Evolutionary conservation across 2,888 invertebrate genomes (phyloP), one percentile per base, ranked within the genome.

Genomic region (Tricholauxania praeusta): DNA sequence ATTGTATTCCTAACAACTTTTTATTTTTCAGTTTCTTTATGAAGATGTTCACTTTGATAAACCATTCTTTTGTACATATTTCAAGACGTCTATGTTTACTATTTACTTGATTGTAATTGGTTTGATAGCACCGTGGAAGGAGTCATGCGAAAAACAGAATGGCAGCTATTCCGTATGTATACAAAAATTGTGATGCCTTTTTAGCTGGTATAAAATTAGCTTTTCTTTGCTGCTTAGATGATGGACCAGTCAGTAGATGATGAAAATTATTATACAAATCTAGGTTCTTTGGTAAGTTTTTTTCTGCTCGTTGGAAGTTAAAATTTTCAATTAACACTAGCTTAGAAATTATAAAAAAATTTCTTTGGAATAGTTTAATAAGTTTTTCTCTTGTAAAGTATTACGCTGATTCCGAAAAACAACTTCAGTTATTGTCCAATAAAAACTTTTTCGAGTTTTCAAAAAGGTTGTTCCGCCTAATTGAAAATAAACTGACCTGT

Each of bases 61-160:
- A 84, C 98, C 99, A 66, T 98, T 98, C 89, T 96, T 99, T 88
- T 94, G 94, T 82, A 97, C 98, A 22, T 99, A 98, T 87, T 90
- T 97, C 75, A 97, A 98, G 88, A 97, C 97, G 73, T 96, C 96
- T 52, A 92, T 98, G 92, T 96, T 99, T 82, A 93, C 95, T 74
- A 89, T 98, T 77, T 99, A 98, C 88, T 90, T 99, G 79, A 87
- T 96, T 81, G 94, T 97, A 59, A 92, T 97, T 82, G 91, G 96
- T 79, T 92, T 97, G 80, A 94, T 95, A 90, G 93, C 95, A 76
- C 95, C 97, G 8, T 96, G 97, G 92, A 91, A 94, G 87, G 94
- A 96, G 80, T 93, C 94, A 76, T 97, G 96, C 86, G 91, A 91
- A 74, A 83, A 82, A 7, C 90, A 91, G 81, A 89, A 89, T 80